phyloP scores from a whole-genome alignment of 2,113 vertebrate genomes.

The Podiceps cristatus region DNA sequence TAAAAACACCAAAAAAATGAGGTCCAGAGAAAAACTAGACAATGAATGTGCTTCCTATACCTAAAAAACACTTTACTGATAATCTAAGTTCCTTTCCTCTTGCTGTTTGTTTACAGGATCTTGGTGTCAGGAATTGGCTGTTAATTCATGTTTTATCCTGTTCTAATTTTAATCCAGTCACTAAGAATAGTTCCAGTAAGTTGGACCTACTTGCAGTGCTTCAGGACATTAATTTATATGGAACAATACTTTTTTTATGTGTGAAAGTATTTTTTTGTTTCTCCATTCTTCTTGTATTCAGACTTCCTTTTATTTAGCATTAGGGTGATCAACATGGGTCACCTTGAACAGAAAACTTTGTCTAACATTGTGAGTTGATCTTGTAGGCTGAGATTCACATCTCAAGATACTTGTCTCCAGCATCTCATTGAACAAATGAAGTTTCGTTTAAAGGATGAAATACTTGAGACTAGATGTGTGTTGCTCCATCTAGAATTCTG shows the following conservation, averaged over 20 bases:
- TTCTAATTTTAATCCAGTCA: conserved; percentile 2
- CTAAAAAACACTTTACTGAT: not conserved
- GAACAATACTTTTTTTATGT: not conserved
- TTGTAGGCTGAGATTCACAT: not conserved
- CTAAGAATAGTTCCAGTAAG: not conserved
- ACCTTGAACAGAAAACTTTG: not conserved
- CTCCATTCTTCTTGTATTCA: not conserved
- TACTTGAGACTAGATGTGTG: not conserved
- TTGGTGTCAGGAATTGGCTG: not conserved
- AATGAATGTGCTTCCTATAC: not conserved
- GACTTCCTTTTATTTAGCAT: not conserved
- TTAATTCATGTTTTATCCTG: not conserved
- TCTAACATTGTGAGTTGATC: not conserved
- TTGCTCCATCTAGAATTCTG: not conserved
- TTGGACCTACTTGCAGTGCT: not conserved
- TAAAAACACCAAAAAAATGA: not conserved
- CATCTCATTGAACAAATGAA: not conserved
- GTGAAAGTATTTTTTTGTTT: not conserved
- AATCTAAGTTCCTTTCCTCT: not conserved
- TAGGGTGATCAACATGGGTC: rapidly evolving
- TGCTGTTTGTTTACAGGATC: conserved; percentile 25
- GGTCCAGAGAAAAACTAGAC: not conserved
- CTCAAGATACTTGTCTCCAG: not conserved
- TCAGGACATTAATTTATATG: not conserved
- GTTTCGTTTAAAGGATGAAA: not conserved